These are phyloP conservation scores for Pomacea maculata DNA, from an alignment of 1,140 invertebrate species.

Conservation along the genomic window DNA sequence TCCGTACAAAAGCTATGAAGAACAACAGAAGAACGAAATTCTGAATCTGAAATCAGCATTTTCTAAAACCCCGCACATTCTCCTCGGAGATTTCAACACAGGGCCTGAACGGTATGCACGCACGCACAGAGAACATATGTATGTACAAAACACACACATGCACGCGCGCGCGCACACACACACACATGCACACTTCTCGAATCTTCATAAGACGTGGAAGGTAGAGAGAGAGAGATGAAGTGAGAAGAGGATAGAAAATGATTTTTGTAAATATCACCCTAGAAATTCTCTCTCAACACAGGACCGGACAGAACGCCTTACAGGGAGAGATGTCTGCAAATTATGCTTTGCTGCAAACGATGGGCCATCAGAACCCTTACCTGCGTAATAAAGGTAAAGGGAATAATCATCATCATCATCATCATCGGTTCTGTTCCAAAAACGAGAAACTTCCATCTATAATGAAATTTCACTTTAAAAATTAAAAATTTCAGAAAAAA, in stretches of 20 bases:
- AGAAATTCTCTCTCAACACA: neutral
- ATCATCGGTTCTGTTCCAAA: neutral
- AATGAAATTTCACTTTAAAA: too few species aligned
- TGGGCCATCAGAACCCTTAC: conserved; percentile 10
- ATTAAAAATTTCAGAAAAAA: too few species aligned
- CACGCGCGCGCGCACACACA: neutral
- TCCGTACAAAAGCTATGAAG: neutral
- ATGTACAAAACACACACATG: neutral
- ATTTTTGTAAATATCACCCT: neutral
- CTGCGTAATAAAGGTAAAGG: neutral
- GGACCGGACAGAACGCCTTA: neutral
- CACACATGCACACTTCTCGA: neutral
- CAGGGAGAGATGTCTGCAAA: conserved; percentile 3
- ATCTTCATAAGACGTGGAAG: neutral
- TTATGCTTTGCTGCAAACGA: conserved; percentile 2
- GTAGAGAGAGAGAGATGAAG: too few species aligned
- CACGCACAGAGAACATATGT: neutral
- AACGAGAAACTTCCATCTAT: too few species aligned
- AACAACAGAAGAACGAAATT: neutral
- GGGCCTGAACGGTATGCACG: neutral
- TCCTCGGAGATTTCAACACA: neutral
- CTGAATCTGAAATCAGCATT: neutral
- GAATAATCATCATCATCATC: neutral
- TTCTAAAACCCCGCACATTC: neutral
- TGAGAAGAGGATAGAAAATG: too few species aligned